Conservation (phyloP, 2,113 vertebrate genomes). For the Salvelinus alpinus region DNA sequence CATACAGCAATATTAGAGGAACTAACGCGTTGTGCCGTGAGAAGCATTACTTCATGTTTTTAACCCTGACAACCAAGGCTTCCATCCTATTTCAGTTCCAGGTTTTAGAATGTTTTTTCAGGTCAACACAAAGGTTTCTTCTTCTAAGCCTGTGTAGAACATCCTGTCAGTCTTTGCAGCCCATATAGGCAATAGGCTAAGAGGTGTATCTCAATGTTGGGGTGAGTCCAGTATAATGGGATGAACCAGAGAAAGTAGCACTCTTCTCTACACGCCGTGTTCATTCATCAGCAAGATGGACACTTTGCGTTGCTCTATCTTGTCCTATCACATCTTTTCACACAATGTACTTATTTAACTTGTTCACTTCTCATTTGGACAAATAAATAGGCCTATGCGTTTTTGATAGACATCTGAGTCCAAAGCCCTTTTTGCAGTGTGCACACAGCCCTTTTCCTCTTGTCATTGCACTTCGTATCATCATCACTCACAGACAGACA, state of each 20-base stretch:
- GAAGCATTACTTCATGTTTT: neutral
- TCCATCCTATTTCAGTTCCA: neutral
- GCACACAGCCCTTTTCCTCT: slow-evolving; percentile 1
- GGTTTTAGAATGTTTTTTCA: neutral
- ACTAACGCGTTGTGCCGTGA: neutral
- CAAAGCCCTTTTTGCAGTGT: slow-evolving; percentile 4
- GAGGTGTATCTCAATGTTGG: neutral
- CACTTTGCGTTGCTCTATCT: neutral
- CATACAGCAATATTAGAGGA: slow-evolving; percentile 37
- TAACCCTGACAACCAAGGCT: neutral
- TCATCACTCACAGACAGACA: neutral
- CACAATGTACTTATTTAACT: neutral
- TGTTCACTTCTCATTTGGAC: no score
- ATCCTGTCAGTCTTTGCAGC: slow-evolving; percentile 13
- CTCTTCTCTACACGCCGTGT: neutral
- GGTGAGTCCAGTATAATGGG: neutral
- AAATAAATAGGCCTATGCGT: neutral
- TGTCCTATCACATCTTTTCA: neutral
- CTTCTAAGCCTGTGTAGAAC: neutral
- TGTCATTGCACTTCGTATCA: no score
- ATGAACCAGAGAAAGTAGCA: neutral
- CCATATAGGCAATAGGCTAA: neutral
- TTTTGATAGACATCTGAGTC: slow-evolving; percentile 24
- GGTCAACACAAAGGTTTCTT: neutral
- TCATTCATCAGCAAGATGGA: slow-evolving; percentile 3